Conservation (phyloP, 2,888 invertebrate genomes). For the Microdon myrmicae region DNA sequence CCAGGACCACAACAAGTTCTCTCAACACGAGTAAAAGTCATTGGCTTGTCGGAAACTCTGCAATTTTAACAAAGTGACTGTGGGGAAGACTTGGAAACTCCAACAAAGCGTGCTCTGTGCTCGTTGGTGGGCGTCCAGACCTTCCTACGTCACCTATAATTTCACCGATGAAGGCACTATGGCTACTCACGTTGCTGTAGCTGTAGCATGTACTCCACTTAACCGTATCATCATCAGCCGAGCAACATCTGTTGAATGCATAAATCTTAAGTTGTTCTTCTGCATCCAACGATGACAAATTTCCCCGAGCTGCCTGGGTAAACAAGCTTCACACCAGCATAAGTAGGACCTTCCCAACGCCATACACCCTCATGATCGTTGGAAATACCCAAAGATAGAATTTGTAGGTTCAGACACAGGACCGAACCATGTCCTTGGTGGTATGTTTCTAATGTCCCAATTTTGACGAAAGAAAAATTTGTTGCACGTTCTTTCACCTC, state of each 20-base stretch:
- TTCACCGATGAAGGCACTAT: too few relatives aligned
- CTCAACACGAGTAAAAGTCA: constrained; percentile 22
- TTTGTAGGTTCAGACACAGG: constrained; percentile 18
- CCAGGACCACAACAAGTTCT: constrained; percentile 31
- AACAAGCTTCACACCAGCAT: constrained; percentile 17
- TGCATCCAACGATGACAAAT: constrained; percentile 36
- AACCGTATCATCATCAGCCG: constrained; percentile 40
- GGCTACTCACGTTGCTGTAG: neutral
- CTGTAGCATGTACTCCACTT: constrained; percentile 20
- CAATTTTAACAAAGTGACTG: constrained; percentile 16
- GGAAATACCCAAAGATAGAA: constrained; percentile 3
- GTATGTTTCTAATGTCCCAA: constrained; percentile 28
- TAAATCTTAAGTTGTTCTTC: constrained; percentile 31
- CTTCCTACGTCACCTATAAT: constrained; percentile 4
- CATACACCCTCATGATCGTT: neutral
- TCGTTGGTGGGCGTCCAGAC: neutral
- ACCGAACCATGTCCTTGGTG: constrained; percentile 19
- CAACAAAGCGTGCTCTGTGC: constrained; percentile 4
- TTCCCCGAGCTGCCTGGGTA: constrained; percentile 16
- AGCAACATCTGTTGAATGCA: constrained; percentile 49
- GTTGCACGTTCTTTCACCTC: too few relatives aligned
- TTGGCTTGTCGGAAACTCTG: constrained; percentile 17
- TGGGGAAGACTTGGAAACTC: constrained; percentile 2
- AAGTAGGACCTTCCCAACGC: constrained; percentile 11
- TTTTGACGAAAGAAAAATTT: constrained; percentile 38